Base-by-base conservation (phyloP, 2,797 vertebrate genomes). In the Poeciliopsis gracilis region DNA sequence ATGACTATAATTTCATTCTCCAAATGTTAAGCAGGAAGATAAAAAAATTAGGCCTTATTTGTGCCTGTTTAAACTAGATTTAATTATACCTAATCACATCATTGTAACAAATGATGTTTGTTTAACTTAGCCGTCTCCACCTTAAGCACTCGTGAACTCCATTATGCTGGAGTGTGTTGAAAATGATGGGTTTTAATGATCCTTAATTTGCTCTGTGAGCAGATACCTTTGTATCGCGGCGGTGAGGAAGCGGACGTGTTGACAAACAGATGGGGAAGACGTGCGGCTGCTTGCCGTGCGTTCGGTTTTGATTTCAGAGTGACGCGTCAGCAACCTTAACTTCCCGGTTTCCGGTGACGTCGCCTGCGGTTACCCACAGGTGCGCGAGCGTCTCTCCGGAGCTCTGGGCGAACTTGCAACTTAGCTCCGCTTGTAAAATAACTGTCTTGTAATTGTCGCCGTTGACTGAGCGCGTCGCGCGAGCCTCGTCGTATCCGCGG, bases 71-170 rank as follows among this genome's bases (percentile, higher is more conserved):
- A 75, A 75, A 61, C 41, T 33, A 87, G 94, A 96, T 96, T 97
- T 95, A 98, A 98, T 98, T 97, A 97, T 78, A 47, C 85, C 92
- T 96, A 98, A 98, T 96, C 93, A 96, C 95, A 97, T 96, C 95
- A 97, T 97, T 97, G 95, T 94, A 87, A 94, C 93, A 96, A 96
- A 97, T 96, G 90, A 97, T 95, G 95, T 94, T 94, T 89, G 94
- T 85, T 84, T 49, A 51, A 97, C 97, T 97, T 95, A 97, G 92
- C 93, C 92, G 94, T 93, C 88, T 91, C 90, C 82, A 86, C 95
- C 95, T 95, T 94, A 92, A 93, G 92, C 90, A 92, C 94, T 94
- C 95, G 95, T 95, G 95, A 95, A 96, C 95, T 96, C 95, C 96
- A 97, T 97, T 96, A 97, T 95, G 94, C 95, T 96, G 93, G 86